Percentiles rank a stretch among this genome's conserved stretches.
These are phyloP conservation scores for Eptatretus burgeri DNA, from an alignment of 2,113 vertebrate genomes.

Conservation along the genomic window DNA sequence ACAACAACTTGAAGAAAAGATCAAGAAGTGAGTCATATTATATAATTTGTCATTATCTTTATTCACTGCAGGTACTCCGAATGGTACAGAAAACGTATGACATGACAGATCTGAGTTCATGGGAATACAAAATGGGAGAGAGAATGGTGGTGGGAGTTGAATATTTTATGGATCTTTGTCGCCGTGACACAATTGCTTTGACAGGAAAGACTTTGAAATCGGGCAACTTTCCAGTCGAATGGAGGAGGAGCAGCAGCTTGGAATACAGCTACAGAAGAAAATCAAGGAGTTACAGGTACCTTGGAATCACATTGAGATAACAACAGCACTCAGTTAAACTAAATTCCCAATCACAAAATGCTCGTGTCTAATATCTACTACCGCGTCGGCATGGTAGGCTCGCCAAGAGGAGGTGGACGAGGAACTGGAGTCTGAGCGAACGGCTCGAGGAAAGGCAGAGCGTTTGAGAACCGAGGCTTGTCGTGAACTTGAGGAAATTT, in stretches of 20 bases:
- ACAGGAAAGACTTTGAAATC: constrained; percentile 44
- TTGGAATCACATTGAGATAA: too few relatives aligned
- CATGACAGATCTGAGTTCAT: too few relatives aligned
- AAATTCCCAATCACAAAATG: too few relatives aligned
- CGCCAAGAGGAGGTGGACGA: constrained; percentile 44
- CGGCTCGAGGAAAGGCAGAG: constrained; percentile 31
- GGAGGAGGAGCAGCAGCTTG: constrained; percentile 33
- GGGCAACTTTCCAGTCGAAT: constrained; percentile 23
- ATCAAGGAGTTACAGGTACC: constrained; percentile 42
- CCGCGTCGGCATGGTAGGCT: constrained; percentile 20
- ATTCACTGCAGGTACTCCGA: too few relatives aligned
- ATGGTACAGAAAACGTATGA: too few relatives aligned
- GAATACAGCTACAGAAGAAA: constrained; percentile 41
- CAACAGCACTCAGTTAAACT: too few relatives aligned
- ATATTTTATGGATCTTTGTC: too few relatives aligned
- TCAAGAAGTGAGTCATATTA: constrained; percentile 80
- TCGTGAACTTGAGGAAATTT: constrained; percentile 56
- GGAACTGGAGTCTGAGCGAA: constrained; percentile 33
- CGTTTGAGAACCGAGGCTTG: constrained; percentile 35
- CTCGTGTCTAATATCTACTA: too few relatives aligned
- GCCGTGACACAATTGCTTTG: too few relatives aligned
- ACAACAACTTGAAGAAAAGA: constrained; percentile 56
- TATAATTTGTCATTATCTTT: too few relatives aligned
- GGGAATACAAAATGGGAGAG: too few relatives aligned
- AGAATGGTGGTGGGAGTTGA: too few relatives aligned